A percentile compares a stretch with the other conserved stretches of the same genome.
Evolutionary conservation across 2,888 invertebrate species (phyloP).

Genomic region (Tipula confusa): DNA sequence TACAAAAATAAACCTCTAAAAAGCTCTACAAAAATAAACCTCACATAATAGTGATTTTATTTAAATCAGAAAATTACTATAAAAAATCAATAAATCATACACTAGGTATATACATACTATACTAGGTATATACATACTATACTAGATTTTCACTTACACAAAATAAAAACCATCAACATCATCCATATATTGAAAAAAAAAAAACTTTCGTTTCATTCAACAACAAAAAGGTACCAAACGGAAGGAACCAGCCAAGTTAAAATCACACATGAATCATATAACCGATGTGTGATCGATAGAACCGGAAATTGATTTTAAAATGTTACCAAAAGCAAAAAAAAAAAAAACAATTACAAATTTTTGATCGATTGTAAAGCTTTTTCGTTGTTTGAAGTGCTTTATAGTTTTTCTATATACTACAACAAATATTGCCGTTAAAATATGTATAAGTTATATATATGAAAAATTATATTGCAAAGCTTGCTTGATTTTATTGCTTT

Average conservation of each 20-base stretch:
- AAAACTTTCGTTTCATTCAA: background rate
- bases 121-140: background rate
- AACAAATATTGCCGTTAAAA: background rate
- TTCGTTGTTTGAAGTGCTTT: no score
- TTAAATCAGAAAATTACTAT: background rate
- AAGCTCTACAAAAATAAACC: background rate
- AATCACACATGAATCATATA: background rate
- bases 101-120: background rate
- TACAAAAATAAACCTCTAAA: background rate
- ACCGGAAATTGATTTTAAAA: background rate
- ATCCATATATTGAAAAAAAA: background rate
- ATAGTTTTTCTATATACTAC: background rate
- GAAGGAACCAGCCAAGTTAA: background rate
- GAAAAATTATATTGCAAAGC: background rate
- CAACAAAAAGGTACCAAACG: background rate
- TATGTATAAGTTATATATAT: background rate
- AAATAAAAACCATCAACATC: background rate
- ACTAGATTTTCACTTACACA: background rate
- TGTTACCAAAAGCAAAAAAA: background rate
- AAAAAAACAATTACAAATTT: background rate
- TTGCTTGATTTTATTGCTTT: background rate
- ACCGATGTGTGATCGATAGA: background rate
- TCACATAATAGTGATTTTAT: background rate
- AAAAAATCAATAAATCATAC: background rate
- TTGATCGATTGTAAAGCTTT: background rate